phyloP scores from a whole-genome alignment of 2,888 invertebrate genomes.

The Sinodicranocentrus sp. region DNA sequence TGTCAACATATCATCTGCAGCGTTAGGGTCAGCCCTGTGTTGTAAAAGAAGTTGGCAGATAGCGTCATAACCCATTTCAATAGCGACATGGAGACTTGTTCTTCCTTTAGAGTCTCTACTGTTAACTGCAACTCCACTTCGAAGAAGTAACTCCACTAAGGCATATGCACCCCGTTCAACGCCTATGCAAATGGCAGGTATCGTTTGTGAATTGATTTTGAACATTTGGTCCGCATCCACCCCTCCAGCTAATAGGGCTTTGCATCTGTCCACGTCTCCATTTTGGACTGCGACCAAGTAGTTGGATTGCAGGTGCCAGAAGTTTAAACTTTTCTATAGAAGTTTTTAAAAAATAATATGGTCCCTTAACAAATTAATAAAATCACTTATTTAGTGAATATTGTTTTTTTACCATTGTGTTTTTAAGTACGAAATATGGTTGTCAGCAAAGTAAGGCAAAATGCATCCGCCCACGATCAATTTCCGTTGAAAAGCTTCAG shows the following conservation, averaged over 20 bases:
- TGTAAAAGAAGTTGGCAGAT: slow-evolving; percentile 70
- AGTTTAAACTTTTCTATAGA: slow-evolving; percentile 61
- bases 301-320: slow-evolving; percentile 73
- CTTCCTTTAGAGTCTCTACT: slow-evolving; percentile 72
- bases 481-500: too few relatives aligned
- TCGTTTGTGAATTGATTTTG: slow-evolving; percentile 71
- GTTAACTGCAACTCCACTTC: slow-evolving; percentile 73
- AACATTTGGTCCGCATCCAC: slow-evolving; percentile 76
- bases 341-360: too few relatives aligned
- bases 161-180: slow-evolving; percentile 72
- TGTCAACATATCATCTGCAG: slow-evolving; percentile 69
- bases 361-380: background rate
- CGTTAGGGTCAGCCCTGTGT: slow-evolving; percentile 73
- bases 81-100: slow-evolving; percentile 70
- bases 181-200: slow-evolving; percentile 73
- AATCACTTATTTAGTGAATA: background rate
- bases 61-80: slow-evolving; percentile 74
- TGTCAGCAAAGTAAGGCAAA: too few relatives aligned
- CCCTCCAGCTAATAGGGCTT: slow-evolving; percentile 70
- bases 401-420: too few relatives aligned
- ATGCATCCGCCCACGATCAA: too few relatives aligned
- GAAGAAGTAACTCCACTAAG: slow-evolving; percentile 73
- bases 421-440: too few relatives aligned
- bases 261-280: slow-evolving; percentile 72
- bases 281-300: slow-evolving; percentile 74